Evolutionary conservation across 2,888 invertebrate genomes (phyloP).

Genomic region (Apocheima hispidaria): DNA sequence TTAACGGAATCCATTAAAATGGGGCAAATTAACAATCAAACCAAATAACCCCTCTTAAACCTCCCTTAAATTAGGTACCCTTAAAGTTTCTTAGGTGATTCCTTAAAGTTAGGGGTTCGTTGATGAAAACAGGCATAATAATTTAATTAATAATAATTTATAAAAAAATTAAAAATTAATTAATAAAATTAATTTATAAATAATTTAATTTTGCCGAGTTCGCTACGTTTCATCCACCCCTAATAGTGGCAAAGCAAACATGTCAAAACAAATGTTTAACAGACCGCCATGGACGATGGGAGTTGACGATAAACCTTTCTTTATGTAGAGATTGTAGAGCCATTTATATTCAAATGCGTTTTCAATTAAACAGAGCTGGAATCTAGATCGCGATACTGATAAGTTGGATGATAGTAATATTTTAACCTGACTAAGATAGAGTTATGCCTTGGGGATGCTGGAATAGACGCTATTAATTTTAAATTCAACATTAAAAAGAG

Average conservation of each 20-base stretch:
- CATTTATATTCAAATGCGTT: conserved; percentile 35
- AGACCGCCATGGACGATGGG: conserved; percentile 9
- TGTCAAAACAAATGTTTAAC: conserved; percentile 25
- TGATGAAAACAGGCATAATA: no score
- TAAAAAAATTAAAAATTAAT: no score
- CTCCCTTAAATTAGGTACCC: no score
- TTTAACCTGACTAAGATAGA: conserved; percentile 7
- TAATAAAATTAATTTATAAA: no score
- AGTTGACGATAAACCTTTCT: conserved; percentile 25
- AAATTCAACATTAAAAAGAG: background rate
- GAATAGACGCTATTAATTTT: background rate
- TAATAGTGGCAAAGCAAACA: conserved; percentile 24
- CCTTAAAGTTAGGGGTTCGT: no score
- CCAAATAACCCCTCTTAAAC: no score
- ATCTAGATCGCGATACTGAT: conserved; percentile 32
- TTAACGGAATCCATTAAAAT: no score
- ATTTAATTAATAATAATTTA: no score
- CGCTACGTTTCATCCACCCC: background rate
- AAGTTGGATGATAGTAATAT: conserved; percentile 28
- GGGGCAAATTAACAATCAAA: no score
- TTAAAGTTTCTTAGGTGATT: no score
- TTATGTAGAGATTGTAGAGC: conserved; percentile 17
- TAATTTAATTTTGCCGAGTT: background rate
- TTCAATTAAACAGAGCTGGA: conserved; percentile 40
- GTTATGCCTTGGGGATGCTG: background rate